A percentile compares a stretch with the other conserved stretches of the same genome.
Evolutionary conservation across 2,888 invertebrate genomes (phyloP).

Genomic region (Galeopsomyia nigrocyanea): DNA sequence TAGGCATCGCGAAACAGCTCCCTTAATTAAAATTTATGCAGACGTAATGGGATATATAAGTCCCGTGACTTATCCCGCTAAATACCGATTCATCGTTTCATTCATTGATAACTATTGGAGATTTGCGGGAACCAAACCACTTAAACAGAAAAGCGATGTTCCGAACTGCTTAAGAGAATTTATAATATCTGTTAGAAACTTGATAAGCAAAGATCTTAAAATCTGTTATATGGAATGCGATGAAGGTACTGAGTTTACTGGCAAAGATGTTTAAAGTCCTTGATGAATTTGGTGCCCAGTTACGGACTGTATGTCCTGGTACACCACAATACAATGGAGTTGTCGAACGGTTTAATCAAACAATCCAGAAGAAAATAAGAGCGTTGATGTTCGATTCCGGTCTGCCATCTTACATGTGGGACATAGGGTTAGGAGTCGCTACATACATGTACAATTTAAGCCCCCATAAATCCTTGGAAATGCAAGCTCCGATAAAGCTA

Average conservation of each 20-base stretch:
- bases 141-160: slow-evolving; percentile 7
- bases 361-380: slow-evolving; percentile 42
- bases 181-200: not conserved
- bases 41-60: too few species aligned
- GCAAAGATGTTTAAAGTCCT: slow-evolving; percentile 42
- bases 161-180: not conserved
- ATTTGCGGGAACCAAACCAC: too few species aligned
- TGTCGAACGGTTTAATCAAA: slow-evolving; percentile 47
- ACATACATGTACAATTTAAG: slow-evolving; percentile 51
- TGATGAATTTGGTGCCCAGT: slow-evolving; percentile 24
- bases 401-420: slow-evolving; percentile 48
- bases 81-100: too few species aligned
- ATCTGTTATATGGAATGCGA: slow-evolving; percentile 44
- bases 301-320: not conserved
- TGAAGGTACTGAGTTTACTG: slow-evolving; percentile 47
- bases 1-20: too few species aligned
- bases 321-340: slow-evolving; percentile 46
- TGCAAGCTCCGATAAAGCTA: slow-evolving; percentile 31
- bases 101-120: too few species aligned
- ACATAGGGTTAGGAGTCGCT: slow-evolving; percentile 48
- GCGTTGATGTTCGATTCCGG: slow-evolving; percentile 43
- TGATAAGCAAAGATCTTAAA: slow-evolving; percentile 34
- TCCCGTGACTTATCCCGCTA: too few species aligned
- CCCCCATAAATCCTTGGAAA: slow-evolving; percentile 43
- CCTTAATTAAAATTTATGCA: too few species aligned